Percentiles rank a stretch among this genome's conserved stretches.
These are phyloP conservation scores for Masnerella sp. DNA, from an alignment of 2,888 invertebrate species.

Conservation along the genomic window DNA sequence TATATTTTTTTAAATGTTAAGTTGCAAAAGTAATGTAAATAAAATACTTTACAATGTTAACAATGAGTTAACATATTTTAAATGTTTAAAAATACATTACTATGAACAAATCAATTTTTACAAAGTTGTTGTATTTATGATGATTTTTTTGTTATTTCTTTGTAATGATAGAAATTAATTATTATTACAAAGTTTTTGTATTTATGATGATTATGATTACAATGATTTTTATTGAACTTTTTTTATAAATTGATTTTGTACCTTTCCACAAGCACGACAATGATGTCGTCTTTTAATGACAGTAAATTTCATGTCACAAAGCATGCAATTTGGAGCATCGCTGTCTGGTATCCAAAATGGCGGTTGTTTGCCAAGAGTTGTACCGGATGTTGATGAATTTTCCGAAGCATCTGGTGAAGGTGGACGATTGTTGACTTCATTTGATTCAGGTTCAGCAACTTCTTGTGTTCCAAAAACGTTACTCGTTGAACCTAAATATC, in stretches of 20 bases:
- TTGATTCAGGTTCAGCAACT: constrained; percentile 64
- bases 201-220: too few species aligned
- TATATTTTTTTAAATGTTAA: too few species aligned
- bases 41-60: too few species aligned
- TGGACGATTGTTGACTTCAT: constrained; percentile 66
- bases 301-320: constrained; percentile 89
- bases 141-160: too few species aligned
- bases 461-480: constrained; percentile 63
- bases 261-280: constrained; percentile 91
- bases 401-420: constrained; percentile 72
- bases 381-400: constrained; percentile 73
- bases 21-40: too few species aligned
- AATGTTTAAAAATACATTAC: too few species aligned
- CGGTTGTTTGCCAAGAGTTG: constrained; percentile 84
- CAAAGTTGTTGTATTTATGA: too few species aligned
- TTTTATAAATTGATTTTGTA: constrained; percentile 69
- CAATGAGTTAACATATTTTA: too few species aligned
- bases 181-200: too few species aligned
- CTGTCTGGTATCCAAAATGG: constrained; percentile 93
- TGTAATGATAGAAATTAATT: too few species aligned
- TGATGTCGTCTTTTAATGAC: constrained; percentile 91
- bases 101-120: too few species aligned
- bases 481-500: constrained; percentile 63
- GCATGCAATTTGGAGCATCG: constrained; percentile 89
- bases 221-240: neutral